These are phyloP conservation scores for Threskiornis aethiopicus DNA, from an alignment of 2,797 vertebrate genomes.

Conservation along the genomic window DNA sequence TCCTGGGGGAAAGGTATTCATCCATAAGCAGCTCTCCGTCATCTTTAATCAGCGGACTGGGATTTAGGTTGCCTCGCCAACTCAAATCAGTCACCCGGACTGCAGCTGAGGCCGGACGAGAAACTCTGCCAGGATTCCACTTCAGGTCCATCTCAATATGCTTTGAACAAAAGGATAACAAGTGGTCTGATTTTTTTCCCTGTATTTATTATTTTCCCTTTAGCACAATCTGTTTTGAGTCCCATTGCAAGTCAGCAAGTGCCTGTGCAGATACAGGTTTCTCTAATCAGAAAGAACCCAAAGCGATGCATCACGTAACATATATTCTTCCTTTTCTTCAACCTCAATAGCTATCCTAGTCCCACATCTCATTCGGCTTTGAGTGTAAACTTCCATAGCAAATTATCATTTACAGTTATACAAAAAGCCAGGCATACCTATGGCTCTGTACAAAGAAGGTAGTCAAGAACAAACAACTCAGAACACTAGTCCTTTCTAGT, in stretches of 20 bases:
- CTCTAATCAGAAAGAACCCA: neutral
- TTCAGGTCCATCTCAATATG: slow-evolving; percentile 48
- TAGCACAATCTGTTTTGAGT: neutral
- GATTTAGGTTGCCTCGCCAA: slow-evolving; percentile 80
- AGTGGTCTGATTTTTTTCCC: neutral
- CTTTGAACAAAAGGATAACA: slow-evolving; percentile 27
- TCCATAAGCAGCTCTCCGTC: slow-evolving; percentile 73
- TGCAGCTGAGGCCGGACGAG: slow-evolving; percentile 68
- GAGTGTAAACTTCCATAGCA: neutral
- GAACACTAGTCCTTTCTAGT: neutral
- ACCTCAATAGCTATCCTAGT: neutral
- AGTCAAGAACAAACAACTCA: neutral
- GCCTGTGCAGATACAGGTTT: neutral
- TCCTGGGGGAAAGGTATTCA: slow-evolving; percentile 79
- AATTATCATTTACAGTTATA: neutral
- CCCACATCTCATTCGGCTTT: neutral
- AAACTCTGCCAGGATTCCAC: slow-evolving; percentile 9
- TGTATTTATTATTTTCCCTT: neutral
- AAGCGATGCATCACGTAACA: neutral
- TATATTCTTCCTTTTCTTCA: neutral
- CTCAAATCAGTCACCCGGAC: slow-evolving; percentile 80
- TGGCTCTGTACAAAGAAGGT: neutral
- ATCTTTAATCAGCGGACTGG: slow-evolving; percentile 68
- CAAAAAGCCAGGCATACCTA: neutral
- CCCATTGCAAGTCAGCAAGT: neutral